Evolutionary conservation across 2,113 vertebrate genomes (phyloP), one percentile per base, ranked within the genome.

Genomic region (Scalopus aquaticus): DNA sequence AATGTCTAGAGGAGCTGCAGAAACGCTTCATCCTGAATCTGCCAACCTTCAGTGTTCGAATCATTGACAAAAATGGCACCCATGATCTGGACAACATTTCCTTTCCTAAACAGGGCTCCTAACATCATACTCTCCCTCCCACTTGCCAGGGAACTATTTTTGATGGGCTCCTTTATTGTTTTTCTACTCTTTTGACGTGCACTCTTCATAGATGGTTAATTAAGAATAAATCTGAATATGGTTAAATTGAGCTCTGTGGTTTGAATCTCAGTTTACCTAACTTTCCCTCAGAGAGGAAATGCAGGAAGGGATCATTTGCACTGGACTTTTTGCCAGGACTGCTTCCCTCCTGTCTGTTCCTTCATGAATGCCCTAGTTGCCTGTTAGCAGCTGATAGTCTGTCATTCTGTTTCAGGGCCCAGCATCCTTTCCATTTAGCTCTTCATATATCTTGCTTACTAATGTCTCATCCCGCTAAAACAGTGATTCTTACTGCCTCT

Each of bases 41-140:
- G 87, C 98, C 98, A 86, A 99, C 99, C 91, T 99, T 99, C 98
- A 99, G 95, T 8, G 99, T 99, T 80, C 99, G 99, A 44, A 97
- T 99, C 98, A 99, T 99, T 94, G 99, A 99, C 98, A 99, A 99
- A 98, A 99, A 99, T 9, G 99, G 99, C 97, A 99, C 99, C 98
- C 99, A 99, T 1, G 99, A 99, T 93, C 96, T 99, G 98, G 98
- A 99, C 84, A 99, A 98, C 76, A 97, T 99, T 92, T 98, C 98
- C 30, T 96, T 99, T 30, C 49, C 97, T 54, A 90, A 98, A 90
- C 98, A 80, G 1, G 67, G 42, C 4, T 97, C 98, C 97, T 98
- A 98, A 98, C 96, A 24, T n/a, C 81, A 91, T 87, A 77, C 94
- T 51, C 28, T 82, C 80, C 65, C 72, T 91, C 73, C 96, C 37